These are phyloP conservation scores for Arrhamphus sclerolepis DNA, from an alignment of 2,797 vertebrate genomes.

Conservation along the genomic window DNA sequence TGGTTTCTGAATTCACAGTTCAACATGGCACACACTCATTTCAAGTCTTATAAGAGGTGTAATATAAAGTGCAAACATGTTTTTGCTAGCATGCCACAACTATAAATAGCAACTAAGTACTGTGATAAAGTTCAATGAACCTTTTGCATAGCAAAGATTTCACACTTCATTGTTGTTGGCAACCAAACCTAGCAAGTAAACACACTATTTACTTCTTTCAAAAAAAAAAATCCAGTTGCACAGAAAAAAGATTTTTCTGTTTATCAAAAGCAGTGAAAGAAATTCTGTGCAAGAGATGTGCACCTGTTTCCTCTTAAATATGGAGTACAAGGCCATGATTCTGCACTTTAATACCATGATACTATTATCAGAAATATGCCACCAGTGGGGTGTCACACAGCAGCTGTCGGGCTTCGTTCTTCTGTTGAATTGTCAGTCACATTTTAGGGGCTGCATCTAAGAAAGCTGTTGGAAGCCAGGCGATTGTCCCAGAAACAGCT, in stretches of 20 bases:
- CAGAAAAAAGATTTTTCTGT: too few species aligned
- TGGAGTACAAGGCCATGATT: conserved; percentile 1
- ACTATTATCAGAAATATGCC: conserved; percentile 8
- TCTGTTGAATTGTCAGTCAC: not conserved
- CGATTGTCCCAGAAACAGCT: conserved; percentile 6
- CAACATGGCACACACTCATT: not conserved
- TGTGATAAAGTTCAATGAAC: not conserved
- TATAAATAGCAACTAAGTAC: not conserved
- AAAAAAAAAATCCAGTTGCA: not conserved
- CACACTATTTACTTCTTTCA: not conserved
- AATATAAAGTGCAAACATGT: not conserved
- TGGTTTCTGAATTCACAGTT: not conserved
- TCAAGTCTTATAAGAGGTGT: too few species aligned
- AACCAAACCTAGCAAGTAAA: not conserved
- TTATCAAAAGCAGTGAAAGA: too few species aligned
- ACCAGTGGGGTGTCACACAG: not conserved
- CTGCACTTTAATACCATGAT: not conserved
- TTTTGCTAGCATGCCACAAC: not conserved
- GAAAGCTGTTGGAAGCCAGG: not conserved
- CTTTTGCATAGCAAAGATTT: not conserved
- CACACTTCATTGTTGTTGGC: not conserved
- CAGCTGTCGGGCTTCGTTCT: not conserved
- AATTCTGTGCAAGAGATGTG: too few species aligned
- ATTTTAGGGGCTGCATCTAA: too few species aligned
- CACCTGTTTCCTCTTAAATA: too few species aligned